Evolutionary conservation across 2,113 vertebrate species (phyloP), one percentile per base, ranked within the genome.

Genomic region (Rhea americana): DNA sequence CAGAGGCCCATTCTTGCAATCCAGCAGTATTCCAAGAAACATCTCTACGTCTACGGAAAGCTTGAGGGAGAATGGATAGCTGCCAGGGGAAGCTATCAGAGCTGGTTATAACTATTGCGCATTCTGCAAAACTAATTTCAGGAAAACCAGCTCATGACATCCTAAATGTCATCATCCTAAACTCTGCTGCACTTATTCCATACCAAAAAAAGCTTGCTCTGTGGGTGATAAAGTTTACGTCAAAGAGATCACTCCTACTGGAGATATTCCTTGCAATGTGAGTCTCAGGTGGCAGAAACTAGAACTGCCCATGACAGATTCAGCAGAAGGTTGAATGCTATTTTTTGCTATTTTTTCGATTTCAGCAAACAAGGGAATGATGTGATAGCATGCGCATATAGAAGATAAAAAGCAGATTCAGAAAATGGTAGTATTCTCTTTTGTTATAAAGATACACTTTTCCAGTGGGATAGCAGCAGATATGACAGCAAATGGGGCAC

Each of bases 271-370:
- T 70, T 86, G 28, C 92, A 74, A 10, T 4, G 1, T 80, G 61
- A 94, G 66, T 63, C 59, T 94, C 85, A 53, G 26, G 59, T 92
- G 67, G 61, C 66, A 83, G 70, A 90, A 90, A 62, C 45, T 32
- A 0, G 45, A 85, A 77, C 87, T 73, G 28, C 9, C 73, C 47
- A 58, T 80, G 72, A 59, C 25, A 45, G 58, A 72, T 89, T 85
- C 74, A 82, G 19, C 61, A 91, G 80, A 91, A 85, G 53, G 41
- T 51, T 88, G 35, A 35, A 35, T 35, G 35, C 35, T 35, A 35
- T 35, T 35, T 35, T 35, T 35, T 35, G 35, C 48, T 67, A 1
- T 65, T 67, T 22, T 39, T 94, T 94, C 93, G 43, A 86, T 74
- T 95, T 91, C 77, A 71, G 58, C 35, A 84, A 82, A 70, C 25